Percentiles rank a stretch among this genome's conserved stretches.
phyloP scores from a whole-genome alignment of 2,113 vertebrate genomes.

The Gallinago media region DNA sequence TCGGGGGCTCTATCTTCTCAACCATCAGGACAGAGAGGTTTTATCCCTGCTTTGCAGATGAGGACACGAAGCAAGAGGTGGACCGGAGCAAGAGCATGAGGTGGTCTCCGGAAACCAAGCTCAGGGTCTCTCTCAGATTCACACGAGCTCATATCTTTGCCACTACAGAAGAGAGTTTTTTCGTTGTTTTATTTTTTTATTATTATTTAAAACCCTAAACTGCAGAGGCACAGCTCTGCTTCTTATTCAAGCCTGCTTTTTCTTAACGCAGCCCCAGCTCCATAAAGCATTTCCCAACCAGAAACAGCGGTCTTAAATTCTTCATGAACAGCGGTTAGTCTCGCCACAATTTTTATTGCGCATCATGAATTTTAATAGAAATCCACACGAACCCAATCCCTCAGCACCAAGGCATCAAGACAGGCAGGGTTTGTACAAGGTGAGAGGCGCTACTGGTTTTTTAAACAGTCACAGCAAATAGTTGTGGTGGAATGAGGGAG shows the following conservation, averaged over 20 bases:
- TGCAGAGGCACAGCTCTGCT: neutral
- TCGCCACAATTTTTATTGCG: neutral
- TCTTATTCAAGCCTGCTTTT: neutral
- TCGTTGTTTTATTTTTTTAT: neutral
- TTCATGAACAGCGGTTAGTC: neutral
- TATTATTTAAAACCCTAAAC: neutral
- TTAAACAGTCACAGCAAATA: neutral
- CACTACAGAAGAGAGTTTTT: neutral
- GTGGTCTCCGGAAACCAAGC: neutral
- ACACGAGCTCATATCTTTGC: accelerated
- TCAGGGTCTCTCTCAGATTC: neutral
- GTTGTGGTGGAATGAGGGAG: neutral
- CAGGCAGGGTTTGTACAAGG: neutral
- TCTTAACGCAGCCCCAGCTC: neutral
- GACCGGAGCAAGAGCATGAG: neutral
- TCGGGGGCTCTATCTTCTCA: neutral
- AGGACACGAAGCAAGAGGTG: neutral
- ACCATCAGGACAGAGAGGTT: neutral
- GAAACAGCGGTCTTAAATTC: neutral
- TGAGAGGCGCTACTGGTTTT: neutral
- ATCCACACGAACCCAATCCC: neutral
- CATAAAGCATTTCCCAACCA: neutral
- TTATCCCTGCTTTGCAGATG: neutral
- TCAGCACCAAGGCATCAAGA: neutral
- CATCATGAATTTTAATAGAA: constrained; percentile 4